Evolutionary conservation across 1,140 invertebrate species (phyloP), one percentile per base, ranked within the genome.

Genomic region (Thalassaphorura encarpata): DNA sequence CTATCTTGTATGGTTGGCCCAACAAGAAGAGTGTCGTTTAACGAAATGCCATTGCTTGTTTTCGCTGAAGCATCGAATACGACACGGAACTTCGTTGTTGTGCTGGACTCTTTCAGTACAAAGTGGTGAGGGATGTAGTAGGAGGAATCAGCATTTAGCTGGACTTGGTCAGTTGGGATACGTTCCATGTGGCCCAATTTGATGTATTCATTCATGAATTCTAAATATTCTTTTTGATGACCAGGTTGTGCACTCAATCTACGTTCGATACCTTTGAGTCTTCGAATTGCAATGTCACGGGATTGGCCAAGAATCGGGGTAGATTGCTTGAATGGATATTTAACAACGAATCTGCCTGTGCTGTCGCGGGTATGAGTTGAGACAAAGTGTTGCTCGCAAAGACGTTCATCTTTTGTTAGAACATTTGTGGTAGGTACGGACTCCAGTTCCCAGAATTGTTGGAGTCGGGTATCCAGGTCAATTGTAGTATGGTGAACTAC

Each of bases 21-120:
- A n/a, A n/a, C n/a, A n/a, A n/a, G n/a, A n/a, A n/a, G n/a, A n/a
- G n/a, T n/a, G n/a, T n/a, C n/a, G n/a, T n/a, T n/a, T n/a, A 36
- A 36, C 33, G 33, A 36, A 36, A 36, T 36, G 11, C 33, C 33
- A 36, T 36, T 62, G 8, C 48, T 26, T 0, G 57, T 39, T 52
- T 69, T 61, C 13, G 61, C 65, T 36, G 68, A 68, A 0, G 63
- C 69, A 61, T 72, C 66, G 50, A 70, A 71, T 0, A 73, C 71
- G 1, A 69, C 66, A 2, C 72, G 46, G 0, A 74, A 23, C 31
- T 67, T 69, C 0, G 67, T 68, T 1, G 63, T 68, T 2, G 51
- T 21, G n/a, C 63, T 67, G 4, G 52, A 26, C 1, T 56, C 52
- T 45, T 62, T 62, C 0, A 67, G 6, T 0, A 72, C 66, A 0